phyloP scores from a whole-genome alignment of 2,113 vertebrate genomes.

The Siphamia tubifer region DNA sequence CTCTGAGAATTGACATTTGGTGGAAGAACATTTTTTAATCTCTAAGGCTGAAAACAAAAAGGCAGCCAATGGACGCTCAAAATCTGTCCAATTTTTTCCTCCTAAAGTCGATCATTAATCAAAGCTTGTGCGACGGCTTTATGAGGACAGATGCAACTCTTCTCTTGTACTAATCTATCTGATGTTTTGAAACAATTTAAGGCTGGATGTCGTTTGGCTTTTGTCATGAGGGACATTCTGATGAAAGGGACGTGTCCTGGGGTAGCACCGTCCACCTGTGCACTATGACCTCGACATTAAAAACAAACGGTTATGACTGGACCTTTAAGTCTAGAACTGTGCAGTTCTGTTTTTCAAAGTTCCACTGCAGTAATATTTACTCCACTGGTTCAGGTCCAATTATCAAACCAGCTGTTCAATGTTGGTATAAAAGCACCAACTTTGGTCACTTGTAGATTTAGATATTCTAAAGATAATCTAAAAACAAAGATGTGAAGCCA shows the following conservation, averaged over 20 bases:
- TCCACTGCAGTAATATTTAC: slow-evolving; percentile 9
- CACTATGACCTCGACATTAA: slow-evolving; percentile 2
- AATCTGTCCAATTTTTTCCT: slow-evolving; percentile 20
- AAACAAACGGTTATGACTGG: neutral
- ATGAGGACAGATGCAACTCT: slow-evolving; percentile 37
- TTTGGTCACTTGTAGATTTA: no score
- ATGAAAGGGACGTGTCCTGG: slow-evolving; percentile 34
- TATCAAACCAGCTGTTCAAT: no score
- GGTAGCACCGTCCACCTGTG: slow-evolving; percentile 22
- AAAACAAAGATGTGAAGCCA: no score
- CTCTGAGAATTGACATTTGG: neutral
- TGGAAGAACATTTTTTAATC: slow-evolving; percentile 12
- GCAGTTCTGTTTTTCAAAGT: slow-evolving; percentile 22
- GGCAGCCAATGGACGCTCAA: slow-evolving; percentile 4
- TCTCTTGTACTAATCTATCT: slow-evolving; percentile 40
- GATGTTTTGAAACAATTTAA: slow-evolving; percentile 60
- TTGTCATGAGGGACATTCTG: slow-evolving; percentile 59
- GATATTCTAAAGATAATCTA: no score
- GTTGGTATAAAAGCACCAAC: no score
- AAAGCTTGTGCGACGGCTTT: slow-evolving; percentile 36
- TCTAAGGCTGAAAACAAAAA: slow-evolving; percentile 33
- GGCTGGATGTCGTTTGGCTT: slow-evolving; percentile 42
- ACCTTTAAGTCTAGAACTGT: neutral
- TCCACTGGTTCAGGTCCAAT: no score
- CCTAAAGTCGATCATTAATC: slow-evolving; percentile 39